These are phyloP conservation scores for Indicator indicator DNA, from an alignment of 2,113 vertebrate genomes.

Conservation along the genomic window DNA sequence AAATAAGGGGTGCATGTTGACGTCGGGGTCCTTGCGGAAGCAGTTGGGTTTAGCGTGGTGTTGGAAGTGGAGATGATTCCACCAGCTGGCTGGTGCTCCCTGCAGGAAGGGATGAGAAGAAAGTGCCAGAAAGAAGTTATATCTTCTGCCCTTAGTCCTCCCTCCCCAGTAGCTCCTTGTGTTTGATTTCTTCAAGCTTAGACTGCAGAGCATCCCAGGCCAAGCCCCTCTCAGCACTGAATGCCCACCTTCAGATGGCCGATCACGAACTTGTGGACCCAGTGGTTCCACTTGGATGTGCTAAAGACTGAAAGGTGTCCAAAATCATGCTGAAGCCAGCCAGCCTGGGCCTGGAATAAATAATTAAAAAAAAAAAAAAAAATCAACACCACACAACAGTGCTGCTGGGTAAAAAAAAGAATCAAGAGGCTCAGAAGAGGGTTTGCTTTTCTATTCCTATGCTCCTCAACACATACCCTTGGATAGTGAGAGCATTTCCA, in stretches of 20 bases:
- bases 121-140: not conserved
- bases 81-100: constrained; percentile 87
- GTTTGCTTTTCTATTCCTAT: not conserved
- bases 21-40: constrained; percentile 83
- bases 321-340: constrained; percentile 87
- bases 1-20: constrained; percentile 84
- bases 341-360: constrained; percentile 78
- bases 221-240: not conserved
- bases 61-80: constrained; percentile 86
- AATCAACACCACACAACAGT: not conserved
- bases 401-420: not conserved
- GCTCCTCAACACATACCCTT: not conserved
- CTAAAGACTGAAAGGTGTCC: constrained; percentile 84
- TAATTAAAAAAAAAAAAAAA: fast-evolving
- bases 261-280: constrained; percentile 83
- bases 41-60: constrained; percentile 88
- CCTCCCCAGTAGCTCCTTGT: not conserved
- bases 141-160: not conserved
- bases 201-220: not conserved
- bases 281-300: constrained; percentile 82
- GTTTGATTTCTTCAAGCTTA: not conserved
- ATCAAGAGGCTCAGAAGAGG: not conserved
- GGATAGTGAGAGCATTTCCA: not conserved
- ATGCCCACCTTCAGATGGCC: constrained; percentile 83
- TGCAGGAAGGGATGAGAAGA: constrained; percentile 22